These are phyloP conservation scores for Metopia argyrocephala DNA, from an alignment of 2,888 invertebrate genomes.

Conservation along the genomic window DNA sequence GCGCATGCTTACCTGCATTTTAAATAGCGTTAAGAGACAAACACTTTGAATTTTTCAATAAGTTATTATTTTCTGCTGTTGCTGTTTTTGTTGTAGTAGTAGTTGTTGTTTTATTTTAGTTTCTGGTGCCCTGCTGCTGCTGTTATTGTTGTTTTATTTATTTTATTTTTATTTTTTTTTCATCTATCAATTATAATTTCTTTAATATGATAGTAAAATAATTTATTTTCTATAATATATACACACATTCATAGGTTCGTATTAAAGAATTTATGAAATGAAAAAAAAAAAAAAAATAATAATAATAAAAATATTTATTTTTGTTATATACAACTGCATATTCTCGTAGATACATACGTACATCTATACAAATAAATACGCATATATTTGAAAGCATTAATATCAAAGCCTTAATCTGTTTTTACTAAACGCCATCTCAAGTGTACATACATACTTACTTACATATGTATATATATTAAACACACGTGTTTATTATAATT, in stretches of 20 bases:
- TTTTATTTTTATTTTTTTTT: conserved; percentile 17
- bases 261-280: conserved; percentile 31
- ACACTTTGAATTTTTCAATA: conserved; percentile 6
- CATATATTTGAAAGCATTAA: background rate
- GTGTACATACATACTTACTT: background rate
- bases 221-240: background rate
- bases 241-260: background rate
- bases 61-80: conserved; percentile 18
- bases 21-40: conserved; percentile 38
- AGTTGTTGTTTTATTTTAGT: background rate
- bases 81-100: conserved; percentile 9
- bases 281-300: too few species aligned
- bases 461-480: too few species aligned
- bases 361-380: background rate
- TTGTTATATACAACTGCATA: background rate
- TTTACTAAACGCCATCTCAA: background rate
- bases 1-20: conserved; percentile 61
- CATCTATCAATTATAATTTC: conserved; percentile 29
- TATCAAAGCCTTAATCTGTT: background rate
- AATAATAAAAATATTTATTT: too few species aligned
- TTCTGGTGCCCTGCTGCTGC: conserved; percentile 12
- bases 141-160: conserved; percentile 6
- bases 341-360: too few species aligned
- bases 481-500: background rate
- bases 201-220: conserved; percentile 11